These are phyloP conservation scores for Neogobius melanostomus DNA, from an alignment of 2,113 vertebrate species.

Conservation along the genomic window DNA sequence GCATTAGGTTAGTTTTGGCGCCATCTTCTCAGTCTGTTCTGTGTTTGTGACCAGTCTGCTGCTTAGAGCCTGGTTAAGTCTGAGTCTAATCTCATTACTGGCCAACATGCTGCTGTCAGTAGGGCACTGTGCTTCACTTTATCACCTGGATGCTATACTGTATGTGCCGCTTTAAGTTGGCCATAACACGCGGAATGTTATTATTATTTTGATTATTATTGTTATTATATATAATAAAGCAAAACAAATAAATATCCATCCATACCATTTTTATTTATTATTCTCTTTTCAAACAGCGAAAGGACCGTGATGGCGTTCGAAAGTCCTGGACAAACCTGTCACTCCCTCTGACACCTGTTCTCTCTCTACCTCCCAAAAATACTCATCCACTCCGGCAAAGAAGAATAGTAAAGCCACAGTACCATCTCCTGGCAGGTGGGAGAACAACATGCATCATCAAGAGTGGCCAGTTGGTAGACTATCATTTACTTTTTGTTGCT, in stretches of 20 bases:
- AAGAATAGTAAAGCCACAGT: conserved; percentile 78
- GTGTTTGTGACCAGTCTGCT: conserved; percentile 1
- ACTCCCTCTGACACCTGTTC: conserved; percentile 67
- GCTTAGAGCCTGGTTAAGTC: conserved; percentile 14
- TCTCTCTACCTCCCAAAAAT: conserved; percentile 65
- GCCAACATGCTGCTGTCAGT: conserved; percentile 27
- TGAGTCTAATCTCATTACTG: conserved; percentile 48
- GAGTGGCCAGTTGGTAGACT: neutral
- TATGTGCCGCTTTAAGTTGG: neutral
- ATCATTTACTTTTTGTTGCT: neutral
- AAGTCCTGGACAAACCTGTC: conserved; percentile 83
- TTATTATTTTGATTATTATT: no score
- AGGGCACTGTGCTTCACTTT: conserved; percentile 1
- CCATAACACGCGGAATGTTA: no score
- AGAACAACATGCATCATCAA: neutral
- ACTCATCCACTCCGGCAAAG: conserved; percentile 78
- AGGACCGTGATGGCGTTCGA: conserved; percentile 75
- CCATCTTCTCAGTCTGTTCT: neutral
- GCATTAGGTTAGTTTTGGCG: conserved; percentile 3
- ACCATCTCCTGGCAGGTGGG: conserved; percentile 86
- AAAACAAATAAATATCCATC: neutral
- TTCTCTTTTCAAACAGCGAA: conserved; percentile 69
- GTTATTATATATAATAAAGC: neutral
- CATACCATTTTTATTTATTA: neutral
- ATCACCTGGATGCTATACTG: neutral